Evolutionary conservation across 2,888 invertebrate genomes (phyloP).

Genomic region (Pemphredon lugubris): DNA sequence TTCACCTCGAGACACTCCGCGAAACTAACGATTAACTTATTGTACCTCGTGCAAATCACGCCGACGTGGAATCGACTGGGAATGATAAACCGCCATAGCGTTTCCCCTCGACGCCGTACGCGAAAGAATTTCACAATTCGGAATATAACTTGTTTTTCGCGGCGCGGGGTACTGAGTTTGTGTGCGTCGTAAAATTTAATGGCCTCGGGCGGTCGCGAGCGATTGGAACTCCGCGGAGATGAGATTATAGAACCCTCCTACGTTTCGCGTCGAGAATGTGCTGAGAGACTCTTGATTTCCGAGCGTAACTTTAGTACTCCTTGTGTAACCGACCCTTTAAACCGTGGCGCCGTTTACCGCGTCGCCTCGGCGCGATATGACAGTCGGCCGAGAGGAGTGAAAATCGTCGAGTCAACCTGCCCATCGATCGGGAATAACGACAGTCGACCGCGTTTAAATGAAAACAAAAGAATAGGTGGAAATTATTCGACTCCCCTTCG

Average conservation of each 20-base stretch:
- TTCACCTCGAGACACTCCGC: slow-evolving; percentile 15
- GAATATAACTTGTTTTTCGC: no score
- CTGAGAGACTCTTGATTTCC: slow-evolving; percentile 30
- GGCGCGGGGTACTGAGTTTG: no score
- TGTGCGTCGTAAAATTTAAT: no score
- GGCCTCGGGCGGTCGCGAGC: no score
- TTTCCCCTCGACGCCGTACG: no score
- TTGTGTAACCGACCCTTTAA: slow-evolving; percentile 53
- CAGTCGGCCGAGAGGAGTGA: slow-evolving; percentile 13
- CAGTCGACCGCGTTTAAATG: slow-evolving; percentile 11
- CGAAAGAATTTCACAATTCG: no score
- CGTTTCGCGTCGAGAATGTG: slow-evolving; percentile 5
- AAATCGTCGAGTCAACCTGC: slow-evolving; percentile 62
- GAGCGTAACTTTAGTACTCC: slow-evolving; percentile 42
- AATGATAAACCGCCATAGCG: no score
- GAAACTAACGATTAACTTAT: slow-evolving; percentile 40
- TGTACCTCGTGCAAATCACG: background rate
- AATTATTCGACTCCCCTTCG: no score
- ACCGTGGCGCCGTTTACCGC: slow-evolving; percentile 46
- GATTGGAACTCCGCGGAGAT: no score
- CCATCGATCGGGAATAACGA: slow-evolving; percentile 60
- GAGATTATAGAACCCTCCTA: no score
- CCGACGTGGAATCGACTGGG: background rate
- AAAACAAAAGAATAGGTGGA: no score
- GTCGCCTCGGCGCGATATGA: slow-evolving; percentile 24